These are phyloP conservation scores for Meiosimyza platycephala DNA, from an alignment of 2,888 invertebrate genomes.

Conservation along the genomic window DNA sequence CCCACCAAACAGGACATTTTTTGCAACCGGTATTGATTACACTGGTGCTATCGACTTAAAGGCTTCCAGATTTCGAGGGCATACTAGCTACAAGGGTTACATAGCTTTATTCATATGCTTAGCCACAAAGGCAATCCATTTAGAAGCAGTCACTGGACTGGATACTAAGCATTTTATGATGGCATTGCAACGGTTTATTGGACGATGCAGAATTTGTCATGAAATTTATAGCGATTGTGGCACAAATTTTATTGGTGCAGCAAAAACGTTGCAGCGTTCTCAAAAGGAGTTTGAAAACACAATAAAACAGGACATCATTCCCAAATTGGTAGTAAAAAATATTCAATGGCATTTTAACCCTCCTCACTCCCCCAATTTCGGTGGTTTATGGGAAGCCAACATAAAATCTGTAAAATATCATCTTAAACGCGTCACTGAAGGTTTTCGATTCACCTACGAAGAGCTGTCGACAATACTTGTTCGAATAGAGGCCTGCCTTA, in stretches of 20 bases:
- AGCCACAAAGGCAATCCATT: too few species aligned
- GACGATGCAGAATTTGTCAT: constrained; percentile 25
- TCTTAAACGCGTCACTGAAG: constrained; percentile 23
- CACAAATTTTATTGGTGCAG: constrained; percentile 1
- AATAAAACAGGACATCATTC: not conserved
- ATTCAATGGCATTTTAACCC: constrained; percentile 39
- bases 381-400: constrained; percentile 30
- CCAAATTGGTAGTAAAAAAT: not conserved
- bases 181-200: constrained; percentile 2
- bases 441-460: constrained; percentile 31
- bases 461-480: constrained; percentile 33
- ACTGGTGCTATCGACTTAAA: constrained; percentile 36
- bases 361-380: constrained; percentile 31
- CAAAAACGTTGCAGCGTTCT: not conserved
- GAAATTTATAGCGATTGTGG: constrained; percentile 31
- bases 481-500: constrained; percentile 37
- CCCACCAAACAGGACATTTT: too few species aligned
- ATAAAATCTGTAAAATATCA: constrained; percentile 30
- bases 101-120: constrained; percentile 39
- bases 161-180: constrained; percentile 16
- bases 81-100: constrained; percentile 37
- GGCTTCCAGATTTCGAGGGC: constrained; percentile 31
- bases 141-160: constrained; percentile 9
- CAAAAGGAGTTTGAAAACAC: not conserved
- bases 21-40: constrained; percentile 37